Evolutionary conservation across 1,140 invertebrate genomes (phyloP).

Genomic region (Antheraea mylitta): DNA sequence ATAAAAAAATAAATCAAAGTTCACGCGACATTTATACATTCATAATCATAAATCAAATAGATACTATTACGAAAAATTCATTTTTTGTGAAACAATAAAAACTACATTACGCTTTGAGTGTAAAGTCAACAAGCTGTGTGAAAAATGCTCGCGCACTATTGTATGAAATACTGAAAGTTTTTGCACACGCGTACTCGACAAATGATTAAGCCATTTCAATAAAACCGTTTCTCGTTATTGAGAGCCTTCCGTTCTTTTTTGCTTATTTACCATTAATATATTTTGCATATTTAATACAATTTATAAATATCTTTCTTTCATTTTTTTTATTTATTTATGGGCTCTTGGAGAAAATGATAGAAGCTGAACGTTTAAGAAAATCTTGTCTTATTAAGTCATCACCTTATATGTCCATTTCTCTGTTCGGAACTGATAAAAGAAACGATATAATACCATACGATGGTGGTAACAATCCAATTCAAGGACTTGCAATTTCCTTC

Average conservation of each 20-base stretch:
- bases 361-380: too few species aligned
- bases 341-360: too few species aligned
- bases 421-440: too few species aligned
- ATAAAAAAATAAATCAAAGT: too few species aligned
- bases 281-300: not conserved
- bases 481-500: too few species aligned
- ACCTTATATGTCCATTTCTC: too few species aligned
- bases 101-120: not conserved
- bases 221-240: not conserved
- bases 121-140: constrained; percentile 1
- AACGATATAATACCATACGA: too few species aligned
- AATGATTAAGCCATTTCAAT: not conserved
- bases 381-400: too few species aligned
- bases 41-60: not conserved
- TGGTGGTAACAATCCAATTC: too few species aligned
- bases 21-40: not conserved
- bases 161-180: not conserved
- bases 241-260: not conserved
- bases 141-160: not conserved
- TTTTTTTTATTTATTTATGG: too few species aligned
- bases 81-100: not conserved
- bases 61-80: not conserved
- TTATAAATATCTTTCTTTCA: too few species aligned
- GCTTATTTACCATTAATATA: not conserved
- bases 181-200: not conserved